Evolutionary conservation across 53 echinoderm and acorn worm genomes (phyloP), one percentile per base, ranked within the genome.

Genomic region (Patiria pectinifera): DNA sequence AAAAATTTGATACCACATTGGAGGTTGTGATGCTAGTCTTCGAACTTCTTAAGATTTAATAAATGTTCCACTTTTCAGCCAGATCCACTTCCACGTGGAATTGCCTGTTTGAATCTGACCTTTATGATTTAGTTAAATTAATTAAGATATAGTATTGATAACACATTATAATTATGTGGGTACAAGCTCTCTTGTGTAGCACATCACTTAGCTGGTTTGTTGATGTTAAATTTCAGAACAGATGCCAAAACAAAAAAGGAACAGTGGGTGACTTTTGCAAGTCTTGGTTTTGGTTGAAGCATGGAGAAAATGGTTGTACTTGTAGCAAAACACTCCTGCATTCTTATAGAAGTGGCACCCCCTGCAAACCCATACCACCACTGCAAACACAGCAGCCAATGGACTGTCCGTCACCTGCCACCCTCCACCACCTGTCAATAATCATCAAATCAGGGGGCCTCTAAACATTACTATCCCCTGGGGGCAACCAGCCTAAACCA

Each of bases 301-400:
- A 53, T 53, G 8, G 2, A 35, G 35, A 35, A 35, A 35, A 35
- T 35, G 35, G 35, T 35, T 35, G 35, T 6, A 53, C n/a, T n/a
- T n/a, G 49, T 6, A 53, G 16, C 14, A 46, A 45, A 69, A 35
- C 9, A 7, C 25, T 60, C 77, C 87, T 44, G 10, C 1, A 87
- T 7, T 71, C 23, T 35, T 21, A 15, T 77, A 35, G 87, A 58
- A 77, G 87, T 87, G 60, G 87, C 87, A 87, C 87, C 87, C 76
- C 87, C 87, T 87, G 11, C 2, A 5, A 76, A 15, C 59, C 60
- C 47, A 13, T 76, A 19, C 60, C 47, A 23, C 74, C 35, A 53
- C 53, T 53, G 53, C 2, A 53, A 1, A 0, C 71, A 6, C 44
- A 74, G 48, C 78, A 76, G 43, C 87, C 87, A 87, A 18, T 87